phyloP scores from a whole-genome alignment of 2,888 invertebrate species.

The Noctua janthina region DNA sequence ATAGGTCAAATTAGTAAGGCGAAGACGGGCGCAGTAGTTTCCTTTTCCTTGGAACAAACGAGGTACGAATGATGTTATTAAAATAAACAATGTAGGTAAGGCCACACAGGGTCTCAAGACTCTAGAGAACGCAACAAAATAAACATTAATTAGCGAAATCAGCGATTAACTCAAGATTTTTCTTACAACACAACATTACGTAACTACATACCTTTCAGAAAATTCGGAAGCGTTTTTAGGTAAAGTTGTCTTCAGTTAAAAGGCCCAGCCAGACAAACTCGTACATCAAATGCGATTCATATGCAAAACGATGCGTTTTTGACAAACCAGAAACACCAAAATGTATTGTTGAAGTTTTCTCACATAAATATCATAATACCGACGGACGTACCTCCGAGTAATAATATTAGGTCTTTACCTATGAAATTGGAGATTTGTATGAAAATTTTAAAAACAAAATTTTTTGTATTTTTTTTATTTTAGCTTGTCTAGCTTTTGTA shows the following conservation, averaged over 20 bases:
- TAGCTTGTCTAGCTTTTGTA: no score
- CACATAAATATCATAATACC: background rate
- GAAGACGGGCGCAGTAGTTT: background rate
- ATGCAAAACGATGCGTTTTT: slow-evolving; percentile 5
- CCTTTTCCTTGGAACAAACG: no score
- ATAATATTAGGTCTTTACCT: no score
- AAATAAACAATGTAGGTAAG: slow-evolving; percentile 1
- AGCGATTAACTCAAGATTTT: slow-evolving; percentile 1
- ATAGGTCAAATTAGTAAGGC: background rate
- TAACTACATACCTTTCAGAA: background rate
- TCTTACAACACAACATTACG: background rate
- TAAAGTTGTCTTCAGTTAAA: background rate
- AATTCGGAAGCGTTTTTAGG: background rate
- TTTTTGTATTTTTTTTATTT: no score
- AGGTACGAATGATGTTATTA: background rate
- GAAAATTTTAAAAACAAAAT: no score
- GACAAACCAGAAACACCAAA: background rate
- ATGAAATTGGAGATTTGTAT: no score
- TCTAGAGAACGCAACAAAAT: background rate
- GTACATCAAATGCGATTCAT: background rate
- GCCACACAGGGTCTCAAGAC: background rate
- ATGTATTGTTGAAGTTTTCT: slow-evolving; percentile 1
- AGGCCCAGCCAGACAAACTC: no score
- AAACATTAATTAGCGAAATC: background rate
- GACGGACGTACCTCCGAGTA: no score